phyloP scores from a whole-genome alignment of 2,113 vertebrate species.

The Marcusenius ussheri region DNA sequence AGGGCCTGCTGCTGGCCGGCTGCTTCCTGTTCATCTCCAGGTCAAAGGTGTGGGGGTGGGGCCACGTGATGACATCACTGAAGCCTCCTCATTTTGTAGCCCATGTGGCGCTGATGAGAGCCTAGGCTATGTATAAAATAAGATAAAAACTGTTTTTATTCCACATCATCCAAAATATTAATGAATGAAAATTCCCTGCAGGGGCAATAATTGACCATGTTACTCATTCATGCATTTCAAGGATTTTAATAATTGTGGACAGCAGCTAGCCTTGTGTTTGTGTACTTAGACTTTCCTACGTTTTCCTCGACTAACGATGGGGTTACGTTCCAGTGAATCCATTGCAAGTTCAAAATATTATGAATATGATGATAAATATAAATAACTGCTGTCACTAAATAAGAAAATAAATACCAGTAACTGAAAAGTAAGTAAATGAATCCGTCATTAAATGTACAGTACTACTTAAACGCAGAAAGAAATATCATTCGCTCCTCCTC shows the following conservation, averaged over 20 bases:
- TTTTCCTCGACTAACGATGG: background rate
- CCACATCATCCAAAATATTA: background rate
- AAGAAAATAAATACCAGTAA: background rate
- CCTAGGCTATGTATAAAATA: background rate
- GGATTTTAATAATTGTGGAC: background rate
- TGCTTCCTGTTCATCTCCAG: slow-evolving; percentile 98
- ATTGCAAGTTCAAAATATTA: background rate
- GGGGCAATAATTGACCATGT: background rate
- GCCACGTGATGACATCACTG: background rate
- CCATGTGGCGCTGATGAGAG: background rate
- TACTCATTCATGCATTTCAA: background rate
- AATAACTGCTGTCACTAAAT: background rate
- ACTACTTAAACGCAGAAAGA: background rate
- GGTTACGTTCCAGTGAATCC: background rate
- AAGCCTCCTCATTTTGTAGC: too few relatives aligned
- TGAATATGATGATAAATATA: background rate
- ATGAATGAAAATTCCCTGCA: background rate
- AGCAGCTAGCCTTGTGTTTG: background rate
- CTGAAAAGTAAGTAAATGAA: background rate
- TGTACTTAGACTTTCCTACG: background rate
- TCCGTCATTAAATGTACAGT: background rate
- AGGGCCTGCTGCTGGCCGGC: slow-evolving; percentile 86
- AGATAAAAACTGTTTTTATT: background rate
- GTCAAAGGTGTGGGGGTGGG: slow-evolving; percentile 73
- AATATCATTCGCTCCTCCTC: background rate